A percentile compares a stretch with the other conserved stretches of the same genome.
phyloP scores from a whole-genome alignment of 2,113 vertebrate genomes.

The Sorex araneus region DNA sequence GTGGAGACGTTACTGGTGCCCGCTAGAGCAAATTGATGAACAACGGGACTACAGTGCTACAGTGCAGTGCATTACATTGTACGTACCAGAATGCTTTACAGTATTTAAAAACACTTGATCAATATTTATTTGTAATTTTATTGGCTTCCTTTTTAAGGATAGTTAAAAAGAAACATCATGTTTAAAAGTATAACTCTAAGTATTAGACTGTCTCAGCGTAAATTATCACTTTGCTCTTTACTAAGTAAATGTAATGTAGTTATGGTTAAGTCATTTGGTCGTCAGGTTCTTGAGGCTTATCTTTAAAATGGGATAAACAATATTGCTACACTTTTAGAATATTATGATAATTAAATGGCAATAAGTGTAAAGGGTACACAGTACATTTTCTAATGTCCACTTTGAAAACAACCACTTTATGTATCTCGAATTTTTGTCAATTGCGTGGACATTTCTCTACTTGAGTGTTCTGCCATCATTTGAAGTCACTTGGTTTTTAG shows the following conservation, averaged over 20 bases:
- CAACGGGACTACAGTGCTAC: no score
- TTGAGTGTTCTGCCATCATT: not conserved
- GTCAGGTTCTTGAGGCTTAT: not conserved
- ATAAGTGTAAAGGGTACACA: not conserved
- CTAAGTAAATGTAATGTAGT: not conserved
- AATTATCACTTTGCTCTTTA: not conserved
- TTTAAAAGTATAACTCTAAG: not conserved
- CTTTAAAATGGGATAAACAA: not conserved
- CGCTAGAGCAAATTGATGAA: no score
- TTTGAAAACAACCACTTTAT: constrained; percentile 32
- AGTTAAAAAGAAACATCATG: not conserved
- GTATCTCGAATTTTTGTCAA: not conserved
- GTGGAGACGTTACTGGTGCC: no score
- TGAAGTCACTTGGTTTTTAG: not conserved
- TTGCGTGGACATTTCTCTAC: not conserved
- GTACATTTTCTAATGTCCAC: not conserved
- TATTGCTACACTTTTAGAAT: not conserved
- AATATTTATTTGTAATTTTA: constrained; percentile 26
- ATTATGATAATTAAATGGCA: constrained; percentile 20
- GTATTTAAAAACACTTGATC: constrained; percentile 14
- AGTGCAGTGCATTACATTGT: not conserved
- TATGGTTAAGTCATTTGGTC: not conserved
- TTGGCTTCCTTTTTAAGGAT: not conserved
- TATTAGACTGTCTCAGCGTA: not conserved
- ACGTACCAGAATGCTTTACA: not conserved